Base-by-base conservation (phyloP, 1,140 invertebrate genomes). In the Bombus pyrosoma region DNA sequence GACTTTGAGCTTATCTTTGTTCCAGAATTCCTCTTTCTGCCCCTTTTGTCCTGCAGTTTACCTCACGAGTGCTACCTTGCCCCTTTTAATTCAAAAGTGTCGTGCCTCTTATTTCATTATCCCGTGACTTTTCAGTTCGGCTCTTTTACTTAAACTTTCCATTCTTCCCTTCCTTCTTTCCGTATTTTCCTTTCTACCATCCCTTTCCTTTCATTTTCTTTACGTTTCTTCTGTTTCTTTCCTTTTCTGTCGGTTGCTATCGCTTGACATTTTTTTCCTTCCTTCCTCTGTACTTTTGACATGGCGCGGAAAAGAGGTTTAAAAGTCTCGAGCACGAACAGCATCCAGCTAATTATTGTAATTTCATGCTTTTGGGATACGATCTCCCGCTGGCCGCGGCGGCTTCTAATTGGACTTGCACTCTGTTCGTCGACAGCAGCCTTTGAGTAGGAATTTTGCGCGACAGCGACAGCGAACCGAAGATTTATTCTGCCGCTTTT, bases 281-380 rank as follows among this genome's bases (percentile, higher is more conserved):
- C 1, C 18, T 25, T 5, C 22, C 25, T 57, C 12, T 25, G 28
- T 64, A 32, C 53, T 57, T 39, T 28, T 10, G 75, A 84, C 47
- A 18, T 47, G 39, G 18, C 41, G 41, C 57, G 68, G 66, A 73
- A 80, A 85, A 85, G 28, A 71, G 57, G 34, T 80, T 85, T 64
- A 80, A 85, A 80, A 71, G 64, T 53, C 57, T 25, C 2, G 2
- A 13, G 41, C 22, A 43, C 10, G 57, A 47, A 43, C 34, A n/a
- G 32, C 68, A n/a, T 43, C 66, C 15, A 79, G 53, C 77, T 85
- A 80, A 85, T 85, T 85, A 85, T 85, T 73, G 78, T 62, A 62
- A 85, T 85, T 85, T 72, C 78, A 85, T 80, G 34, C 66, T 76
- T 79, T 72, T 47, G 76, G 37, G 34, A 79, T 71, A 37, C 25